A percentile compares a stretch with the other conserved stretches of the same genome.
Conservation (phyloP, 2,797 vertebrate genomes). For the Sternarchorhynchus goeldii region DNA sequence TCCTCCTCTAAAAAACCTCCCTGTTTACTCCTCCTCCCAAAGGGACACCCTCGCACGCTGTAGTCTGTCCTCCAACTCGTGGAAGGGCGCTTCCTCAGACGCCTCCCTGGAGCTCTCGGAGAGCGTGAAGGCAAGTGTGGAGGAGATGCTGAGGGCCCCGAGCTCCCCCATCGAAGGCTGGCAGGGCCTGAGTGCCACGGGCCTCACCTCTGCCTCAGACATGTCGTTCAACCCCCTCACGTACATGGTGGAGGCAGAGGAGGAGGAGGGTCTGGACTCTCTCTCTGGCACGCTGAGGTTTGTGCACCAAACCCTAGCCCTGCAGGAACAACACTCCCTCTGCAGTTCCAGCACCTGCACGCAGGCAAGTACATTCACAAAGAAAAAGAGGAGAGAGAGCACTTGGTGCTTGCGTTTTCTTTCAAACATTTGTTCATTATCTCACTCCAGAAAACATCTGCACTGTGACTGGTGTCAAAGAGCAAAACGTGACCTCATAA, state of each 20-base stretch:
- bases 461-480: too few relatives aligned
- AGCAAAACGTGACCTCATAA: too few relatives aligned
- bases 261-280: conserved; percentile 62
- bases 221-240: conserved; percentile 82
- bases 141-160: conserved; percentile 63
- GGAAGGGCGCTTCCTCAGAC: conserved; percentile 59
- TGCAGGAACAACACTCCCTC: conserved; percentile 68
- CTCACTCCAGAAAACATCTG: too few relatives aligned
- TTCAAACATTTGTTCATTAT: too few relatives aligned
- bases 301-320: conserved; percentile 74
- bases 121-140: conserved; percentile 67
- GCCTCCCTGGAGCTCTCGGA: conserved; percentile 74
- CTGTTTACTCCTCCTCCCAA: conserved; percentile 39
- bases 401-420: background rate
- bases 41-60: conserved; percentile 46
- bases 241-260: conserved; percentile 69
- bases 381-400: background rate
- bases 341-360: conserved; percentile 47
- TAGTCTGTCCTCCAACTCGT: conserved; percentile 54
- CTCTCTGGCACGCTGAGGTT: conserved; percentile 76
- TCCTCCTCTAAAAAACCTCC: conserved; percentile 40
- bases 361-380: background rate
- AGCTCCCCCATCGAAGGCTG: conserved; percentile 63
- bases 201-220: conserved; percentile 65
- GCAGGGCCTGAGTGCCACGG: conserved; percentile 63